Evolutionary conservation across 2,113 vertebrate species (phyloP).

Genomic region (Rhinopomastus cyanomelas): DNA sequence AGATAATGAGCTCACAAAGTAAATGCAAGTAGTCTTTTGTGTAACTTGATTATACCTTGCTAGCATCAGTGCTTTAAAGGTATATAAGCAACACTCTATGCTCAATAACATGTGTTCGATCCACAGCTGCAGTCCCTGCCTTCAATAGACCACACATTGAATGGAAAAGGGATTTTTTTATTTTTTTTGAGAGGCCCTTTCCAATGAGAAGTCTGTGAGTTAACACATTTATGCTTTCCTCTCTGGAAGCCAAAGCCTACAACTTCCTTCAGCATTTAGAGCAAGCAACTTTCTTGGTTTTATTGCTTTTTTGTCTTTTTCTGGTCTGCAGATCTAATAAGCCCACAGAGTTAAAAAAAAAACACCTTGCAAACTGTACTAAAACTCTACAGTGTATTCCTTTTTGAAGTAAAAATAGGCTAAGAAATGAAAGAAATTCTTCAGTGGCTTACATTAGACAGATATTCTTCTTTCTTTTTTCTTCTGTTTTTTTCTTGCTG

Average conservation of each 20-base stretch:
- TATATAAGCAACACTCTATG: too few species aligned
- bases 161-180: neutral
- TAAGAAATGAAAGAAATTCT: neutral
- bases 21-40: too few species aligned
- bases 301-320: neutral
- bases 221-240: neutral
- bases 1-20: too few species aligned
- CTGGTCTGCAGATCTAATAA: slow-evolving; percentile 1
- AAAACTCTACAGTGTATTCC: neutral
- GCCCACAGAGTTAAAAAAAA: neutral
- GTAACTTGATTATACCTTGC: too few species aligned
- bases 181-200: neutral
- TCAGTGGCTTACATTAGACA: neutral
- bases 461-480: neutral
- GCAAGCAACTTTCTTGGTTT: neutral
- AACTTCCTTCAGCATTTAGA: neutral
- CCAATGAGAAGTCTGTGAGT: neutral
- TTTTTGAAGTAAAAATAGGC: slow-evolving; percentile 44
- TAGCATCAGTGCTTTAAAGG: too few species aligned
- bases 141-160: too few species aligned
- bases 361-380: neutral
- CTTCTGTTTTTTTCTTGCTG: neutral
- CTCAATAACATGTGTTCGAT: too few species aligned
- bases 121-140: too few species aligned
- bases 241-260: neutral